A percentile compares a stretch with the other conserved stretches of the same genome.
Evolutionary conservation across 2,888 invertebrate genomes (phyloP).

Genomic region (Teinopalpus imperialis): DNA sequence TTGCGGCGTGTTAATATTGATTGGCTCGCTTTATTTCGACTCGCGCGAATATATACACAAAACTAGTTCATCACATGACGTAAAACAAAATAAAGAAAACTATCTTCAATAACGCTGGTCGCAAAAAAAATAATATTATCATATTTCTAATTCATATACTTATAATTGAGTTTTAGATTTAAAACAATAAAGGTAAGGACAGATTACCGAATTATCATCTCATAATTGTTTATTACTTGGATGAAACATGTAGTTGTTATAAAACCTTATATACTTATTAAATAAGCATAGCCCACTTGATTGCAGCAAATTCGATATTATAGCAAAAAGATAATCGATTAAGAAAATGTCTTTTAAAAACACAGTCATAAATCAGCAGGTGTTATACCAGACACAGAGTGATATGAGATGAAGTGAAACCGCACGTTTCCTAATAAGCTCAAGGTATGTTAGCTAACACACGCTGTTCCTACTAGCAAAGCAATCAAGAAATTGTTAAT

Average conservation of each 20-base stretch:
- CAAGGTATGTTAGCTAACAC: conserved; percentile 11
- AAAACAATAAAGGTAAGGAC: no score
- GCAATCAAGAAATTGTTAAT: conserved; percentile 7
- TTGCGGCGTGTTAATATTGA: conserved; percentile 82
- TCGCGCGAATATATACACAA: conserved; percentile 73
- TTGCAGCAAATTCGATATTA: no score
- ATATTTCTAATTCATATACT: no score
- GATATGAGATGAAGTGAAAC: conserved; percentile 15
- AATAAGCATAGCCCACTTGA: no score
- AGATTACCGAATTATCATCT: no score
- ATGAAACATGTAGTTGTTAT: no score
- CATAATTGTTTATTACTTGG: no score
- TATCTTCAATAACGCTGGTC: conserved; percentile 3
- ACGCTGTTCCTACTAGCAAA: conserved; percentile 1
- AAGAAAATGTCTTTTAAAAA: conserved; percentile 16
- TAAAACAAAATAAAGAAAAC: conserved; percentile 18
- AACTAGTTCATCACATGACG: conserved; percentile 50
- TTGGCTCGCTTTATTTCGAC: conserved; percentile 82
- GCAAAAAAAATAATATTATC: neutral
- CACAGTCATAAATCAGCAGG: conserved; percentile 21
- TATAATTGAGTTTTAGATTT: no score
- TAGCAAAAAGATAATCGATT: conserved; percentile 11
- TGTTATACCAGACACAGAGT: conserved; percentile 13
- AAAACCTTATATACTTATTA: no score
- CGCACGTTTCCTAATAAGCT: conserved; percentile 23